Conservation (phyloP, 2,113 vertebrate species). For the Mastomys natalensis region DNA sequence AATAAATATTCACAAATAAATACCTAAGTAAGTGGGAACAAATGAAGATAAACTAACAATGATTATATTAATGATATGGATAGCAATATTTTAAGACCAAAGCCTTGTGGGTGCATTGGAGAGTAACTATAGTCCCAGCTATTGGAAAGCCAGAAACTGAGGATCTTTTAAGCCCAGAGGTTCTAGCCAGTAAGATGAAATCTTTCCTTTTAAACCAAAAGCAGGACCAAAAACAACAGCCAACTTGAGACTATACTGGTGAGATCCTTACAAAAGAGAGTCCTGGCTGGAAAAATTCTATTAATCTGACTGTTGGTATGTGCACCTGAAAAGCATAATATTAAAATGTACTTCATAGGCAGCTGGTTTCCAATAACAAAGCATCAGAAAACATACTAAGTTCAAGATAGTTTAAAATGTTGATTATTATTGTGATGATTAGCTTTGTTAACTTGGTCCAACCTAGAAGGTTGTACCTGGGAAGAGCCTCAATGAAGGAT, state of each 20-base stretch:
- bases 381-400: background rate
- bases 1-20: background rate
- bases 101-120: too few species aligned
- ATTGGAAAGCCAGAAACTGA: background rate
- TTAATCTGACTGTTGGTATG: background rate
- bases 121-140: background rate
- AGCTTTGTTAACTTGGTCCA: background rate
- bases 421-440: background rate
- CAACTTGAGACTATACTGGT: background rate
- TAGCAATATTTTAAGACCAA: background rate
- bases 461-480: too few species aligned
- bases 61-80: conserved; percentile 8
- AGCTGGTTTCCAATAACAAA: background rate
- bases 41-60: background rate
- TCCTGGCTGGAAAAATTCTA: background rate
- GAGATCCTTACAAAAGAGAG: background rate
- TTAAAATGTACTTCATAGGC: background rate
- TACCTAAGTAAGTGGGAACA: background rate
- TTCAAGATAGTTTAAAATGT: background rate
- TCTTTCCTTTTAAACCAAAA: background rate
- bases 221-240: background rate
- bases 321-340: background rate
- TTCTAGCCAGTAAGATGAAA: background rate
- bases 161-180: background rate
- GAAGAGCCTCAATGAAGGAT: background rate